Percentiles rank a stretch among this genome's conserved stretches.
Evolutionary conservation across 2,113 vertebrate species (phyloP).

Genomic region (Malurus cyaneus): DNA sequence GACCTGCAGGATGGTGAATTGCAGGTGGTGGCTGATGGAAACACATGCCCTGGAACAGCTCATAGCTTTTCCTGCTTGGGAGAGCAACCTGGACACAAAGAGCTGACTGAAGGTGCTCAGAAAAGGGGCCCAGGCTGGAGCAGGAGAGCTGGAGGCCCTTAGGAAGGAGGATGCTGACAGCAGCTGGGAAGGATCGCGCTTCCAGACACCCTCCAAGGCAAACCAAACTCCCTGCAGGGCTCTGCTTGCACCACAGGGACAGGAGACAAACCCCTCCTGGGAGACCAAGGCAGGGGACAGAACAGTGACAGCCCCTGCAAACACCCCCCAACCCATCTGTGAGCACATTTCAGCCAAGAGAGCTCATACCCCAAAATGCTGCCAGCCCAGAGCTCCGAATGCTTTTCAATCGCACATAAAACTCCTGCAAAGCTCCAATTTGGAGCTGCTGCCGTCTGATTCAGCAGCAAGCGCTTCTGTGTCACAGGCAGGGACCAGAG

Average conservation of each 20-base stretch:
- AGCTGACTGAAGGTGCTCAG: rapidly evolving
- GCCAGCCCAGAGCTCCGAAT: neutral
- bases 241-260: neutral
- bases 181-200: neutral
- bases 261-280: neutral
- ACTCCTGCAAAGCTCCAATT: neutral
- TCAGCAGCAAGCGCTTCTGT: neutral
- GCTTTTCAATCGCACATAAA: neutral
- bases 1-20: neutral
- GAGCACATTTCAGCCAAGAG: neutral
- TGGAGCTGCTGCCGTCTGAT: neutral
- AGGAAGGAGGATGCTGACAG: neutral
- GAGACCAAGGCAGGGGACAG: neutral
- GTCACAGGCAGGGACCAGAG: neutral
- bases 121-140: neutral
- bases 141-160: neutral
- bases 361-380: neutral
- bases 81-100: neutral
- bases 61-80: neutral
- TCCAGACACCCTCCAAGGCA: neutral
- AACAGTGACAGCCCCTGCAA: rapidly evolving
- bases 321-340: no score
- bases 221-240: neutral
- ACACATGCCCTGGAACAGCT: neutral
- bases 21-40: neutral